Evolutionary conservation across 1,140 invertebrate species (phyloP), one percentile per base, ranked within the genome.

Genomic region (Listronotus oregonensis): DNA sequence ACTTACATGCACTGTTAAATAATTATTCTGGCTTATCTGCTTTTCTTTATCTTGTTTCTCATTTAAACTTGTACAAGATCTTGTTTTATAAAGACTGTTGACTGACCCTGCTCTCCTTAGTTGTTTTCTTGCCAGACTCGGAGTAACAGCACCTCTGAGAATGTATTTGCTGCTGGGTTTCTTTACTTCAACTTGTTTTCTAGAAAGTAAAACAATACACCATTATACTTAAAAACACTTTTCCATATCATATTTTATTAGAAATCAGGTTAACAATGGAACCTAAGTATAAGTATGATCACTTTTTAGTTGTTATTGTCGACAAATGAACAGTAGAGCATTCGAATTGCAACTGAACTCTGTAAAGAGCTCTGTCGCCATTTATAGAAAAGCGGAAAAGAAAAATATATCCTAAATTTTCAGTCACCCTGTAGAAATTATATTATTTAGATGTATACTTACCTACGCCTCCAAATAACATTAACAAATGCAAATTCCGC

Each of bases 401-500:
- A n/a, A n/a, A n/a, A n/a, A n/a, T n/a, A n/a, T n/a, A n/a, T n/a
- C n/a, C n/a, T n/a, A n/a, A n/a, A n/a, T n/a, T n/a, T n/a, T n/a
- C n/a, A n/a, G n/a, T n/a, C n/a, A n/a, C n/a, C n/a, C n/a, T n/a
- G n/a, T n/a, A n/a, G n/a, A n/a, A n/a, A n/a, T n/a, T n/a, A n/a
- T n/a, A n/a, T n/a, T n/a, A n/a, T n/a, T 39, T 39, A 12, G n/a
- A n/a, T n/a, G n/a, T n/a, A n/a, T n/a, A 80, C 85, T 81, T 82
- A 91, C 89, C 89, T 91, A 75, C 91, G 84, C 43, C 91, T 83
- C 85, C 91, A 94, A 74, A 94, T 93, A 0, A 90, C 93, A 75
- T 94, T 95, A 5, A 94, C 92, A 69, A 93, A 91, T n/a, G 92
- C 92, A 75, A 94, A 95, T 71, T 95, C 92, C 1, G 94, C 87